Conservation (phyloP, 2,797 vertebrate genomes). For the Lutjanus campechanus region DNA sequence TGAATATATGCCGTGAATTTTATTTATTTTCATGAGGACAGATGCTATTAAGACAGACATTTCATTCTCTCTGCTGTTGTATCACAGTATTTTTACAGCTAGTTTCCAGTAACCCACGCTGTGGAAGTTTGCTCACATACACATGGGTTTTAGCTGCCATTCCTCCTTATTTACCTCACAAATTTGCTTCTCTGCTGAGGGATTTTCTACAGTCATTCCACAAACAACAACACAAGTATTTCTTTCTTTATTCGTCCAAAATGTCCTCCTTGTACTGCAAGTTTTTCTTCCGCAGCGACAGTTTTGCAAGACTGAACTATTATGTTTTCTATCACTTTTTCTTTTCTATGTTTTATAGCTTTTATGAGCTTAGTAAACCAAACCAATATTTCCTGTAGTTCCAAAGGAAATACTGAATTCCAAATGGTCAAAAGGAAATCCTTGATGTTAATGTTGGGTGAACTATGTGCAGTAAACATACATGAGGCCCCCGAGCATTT, state of each 20-base stretch:
- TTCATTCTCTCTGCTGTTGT: conserved; percentile 25
- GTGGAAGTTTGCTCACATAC: conserved; percentile 29
- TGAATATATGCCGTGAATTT: conserved; percentile 23
- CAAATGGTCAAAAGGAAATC: conserved; percentile 75
- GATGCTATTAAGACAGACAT: conserved; percentile 31
- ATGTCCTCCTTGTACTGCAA: conserved; percentile 8
- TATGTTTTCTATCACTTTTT: conserved; percentile 37
- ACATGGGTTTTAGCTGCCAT: conserved; percentile 13
- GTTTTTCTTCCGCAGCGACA: conserved; percentile 26
- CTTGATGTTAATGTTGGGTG: conserved; percentile 81
- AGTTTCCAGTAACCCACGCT: conserved; percentile 40
- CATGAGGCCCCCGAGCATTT: conserved; percentile 75
- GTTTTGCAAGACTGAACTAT: conserved; percentile 34
- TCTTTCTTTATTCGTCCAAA: conserved; percentile 42
- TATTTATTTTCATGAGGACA: conserved; percentile 43
- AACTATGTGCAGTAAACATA: conserved; percentile 82
- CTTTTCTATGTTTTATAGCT: conserved; percentile 43
- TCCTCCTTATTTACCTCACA: conserved; percentile 45
- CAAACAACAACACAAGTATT: conserved; percentile 44
- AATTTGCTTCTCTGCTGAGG: conserved; percentile 38
- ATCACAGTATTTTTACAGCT: conserved; percentile 34
- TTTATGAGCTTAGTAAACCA: conserved; percentile 62
- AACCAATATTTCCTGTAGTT: conserved; percentile 67
- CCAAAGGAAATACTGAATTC: conserved; percentile 75
- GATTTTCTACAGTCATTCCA: conserved; percentile 40